Percentiles rank a stretch among this genome's conserved stretches.
phyloP scores from a whole-genome alignment of 2,797 vertebrate species.

The Poecilia velifera region DNA sequence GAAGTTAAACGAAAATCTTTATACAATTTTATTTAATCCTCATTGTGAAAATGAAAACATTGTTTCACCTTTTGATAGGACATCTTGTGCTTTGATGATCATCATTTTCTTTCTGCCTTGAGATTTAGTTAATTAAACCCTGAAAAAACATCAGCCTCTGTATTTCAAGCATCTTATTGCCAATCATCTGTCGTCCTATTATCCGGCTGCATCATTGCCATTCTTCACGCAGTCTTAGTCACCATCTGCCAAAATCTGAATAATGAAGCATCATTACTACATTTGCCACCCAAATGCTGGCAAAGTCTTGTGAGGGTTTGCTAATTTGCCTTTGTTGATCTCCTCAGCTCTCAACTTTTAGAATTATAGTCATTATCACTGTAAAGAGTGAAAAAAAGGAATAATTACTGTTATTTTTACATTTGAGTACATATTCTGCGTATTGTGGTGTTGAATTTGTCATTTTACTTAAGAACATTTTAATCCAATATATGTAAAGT shows the following conservation, averaged over 20 bases:
- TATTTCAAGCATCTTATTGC: slow-evolving; percentile 34
- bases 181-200: slow-evolving; percentile 43
- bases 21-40: neutral
- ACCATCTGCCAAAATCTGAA: slow-evolving; percentile 66
- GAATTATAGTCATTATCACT: neutral
- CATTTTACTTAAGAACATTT: neutral
- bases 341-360: neutral
- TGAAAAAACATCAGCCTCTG: slow-evolving; percentile 34
- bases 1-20: neutral
- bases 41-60: no score
- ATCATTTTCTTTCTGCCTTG: slow-evolving; percentile 2
- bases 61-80: neutral
- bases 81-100: slow-evolving; percentile 1
- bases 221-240: slow-evolving; percentile 54
- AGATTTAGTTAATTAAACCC: slow-evolving; percentile 41
- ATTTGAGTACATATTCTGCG: neutral
- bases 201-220: slow-evolving; percentile 42
- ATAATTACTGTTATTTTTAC: neutral
- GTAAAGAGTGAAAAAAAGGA: neutral
- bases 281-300: slow-evolving; percentile 37
- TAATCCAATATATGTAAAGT: neutral
- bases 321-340: slow-evolving; percentile 3
- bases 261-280: slow-evolving; percentile 51
- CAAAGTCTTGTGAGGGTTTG: slow-evolving; percentile 30
- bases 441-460: neutral